Percentiles rank a stretch among this genome's conserved stretches.
These are phyloP conservation scores for Oxystoma pomonae DNA, from an alignment of 2,888 invertebrate species.

Conservation along the genomic window DNA sequence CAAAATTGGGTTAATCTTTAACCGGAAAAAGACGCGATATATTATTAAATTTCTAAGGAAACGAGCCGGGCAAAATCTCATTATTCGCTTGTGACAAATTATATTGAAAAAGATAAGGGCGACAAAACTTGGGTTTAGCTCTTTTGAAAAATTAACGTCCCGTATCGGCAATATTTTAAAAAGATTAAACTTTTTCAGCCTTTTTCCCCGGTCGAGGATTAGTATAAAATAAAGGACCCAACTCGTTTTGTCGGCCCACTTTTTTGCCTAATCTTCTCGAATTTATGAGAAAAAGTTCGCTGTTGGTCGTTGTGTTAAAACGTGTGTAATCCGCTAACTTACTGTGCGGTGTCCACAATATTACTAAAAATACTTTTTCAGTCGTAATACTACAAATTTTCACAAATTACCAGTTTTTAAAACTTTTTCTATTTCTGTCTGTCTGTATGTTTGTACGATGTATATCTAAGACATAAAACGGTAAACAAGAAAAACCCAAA, in stretches of 20 bases:
- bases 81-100: background rate
- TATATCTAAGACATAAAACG: too few species aligned
- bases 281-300: background rate
- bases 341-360: too few species aligned
- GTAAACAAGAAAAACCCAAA: too few species aligned
- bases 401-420: too few species aligned
- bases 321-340: background rate
- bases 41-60: too few species aligned
- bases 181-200: conserved; percentile 16
- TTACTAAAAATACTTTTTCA: too few species aligned
- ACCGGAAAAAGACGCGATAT: too few species aligned
- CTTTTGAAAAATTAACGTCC: conserved; percentile 7
- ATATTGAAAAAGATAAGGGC: background rate
- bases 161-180: conserved; percentile 16
- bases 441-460: too few species aligned
- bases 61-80: background rate
- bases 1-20: too few species aligned
- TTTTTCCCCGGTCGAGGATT: conserved; percentile 8
- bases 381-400: too few species aligned
- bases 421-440: too few species aligned
- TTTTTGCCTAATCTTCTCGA: background rate
- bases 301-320: background rate
- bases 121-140: background rate
- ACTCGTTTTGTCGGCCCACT: background rate
- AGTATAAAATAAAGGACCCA: background rate